Conservation (phyloP, 2,113 vertebrate genomes). For the Poicephalus meyeri region DNA sequence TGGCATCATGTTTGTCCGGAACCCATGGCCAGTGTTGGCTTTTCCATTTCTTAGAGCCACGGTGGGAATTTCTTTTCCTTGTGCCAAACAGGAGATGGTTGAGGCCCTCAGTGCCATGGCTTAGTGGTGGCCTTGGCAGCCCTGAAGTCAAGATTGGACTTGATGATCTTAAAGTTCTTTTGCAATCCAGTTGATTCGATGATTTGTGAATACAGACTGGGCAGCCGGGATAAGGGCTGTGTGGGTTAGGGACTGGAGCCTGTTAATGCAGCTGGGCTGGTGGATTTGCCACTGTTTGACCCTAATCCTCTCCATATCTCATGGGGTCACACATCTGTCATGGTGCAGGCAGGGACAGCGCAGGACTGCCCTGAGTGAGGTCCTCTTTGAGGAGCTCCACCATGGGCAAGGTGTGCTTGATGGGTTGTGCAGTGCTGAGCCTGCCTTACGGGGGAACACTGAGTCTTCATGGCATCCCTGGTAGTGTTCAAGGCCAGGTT, state of each 20-base stretch:
- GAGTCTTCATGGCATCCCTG: not conserved
- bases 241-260: not conserved
- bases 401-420: too few species aligned
- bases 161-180: not conserved
- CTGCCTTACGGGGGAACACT: rapidly evolving
- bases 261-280: not conserved
- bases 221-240: rapidly evolving
- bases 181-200: not conserved
- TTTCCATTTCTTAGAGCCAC: not conserved
- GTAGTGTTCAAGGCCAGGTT: not conserved
- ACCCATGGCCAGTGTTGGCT: rapidly evolving
- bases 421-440: not conserved
- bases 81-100: not conserved
- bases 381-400: not conserved
- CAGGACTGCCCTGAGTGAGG: not conserved
- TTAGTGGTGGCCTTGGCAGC: not conserved
- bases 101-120: not conserved
- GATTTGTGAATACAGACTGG: not conserved
- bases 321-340: rapidly evolving
- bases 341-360: rapidly evolving
- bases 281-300: not conserved
- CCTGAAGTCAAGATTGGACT: not conserved
- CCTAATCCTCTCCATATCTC: not conserved
- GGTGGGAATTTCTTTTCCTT: not conserved
- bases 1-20: rapidly evolving